phyloP scores from a whole-genome alignment of 2,888 invertebrate species.

The Pecten maximus region DNA sequence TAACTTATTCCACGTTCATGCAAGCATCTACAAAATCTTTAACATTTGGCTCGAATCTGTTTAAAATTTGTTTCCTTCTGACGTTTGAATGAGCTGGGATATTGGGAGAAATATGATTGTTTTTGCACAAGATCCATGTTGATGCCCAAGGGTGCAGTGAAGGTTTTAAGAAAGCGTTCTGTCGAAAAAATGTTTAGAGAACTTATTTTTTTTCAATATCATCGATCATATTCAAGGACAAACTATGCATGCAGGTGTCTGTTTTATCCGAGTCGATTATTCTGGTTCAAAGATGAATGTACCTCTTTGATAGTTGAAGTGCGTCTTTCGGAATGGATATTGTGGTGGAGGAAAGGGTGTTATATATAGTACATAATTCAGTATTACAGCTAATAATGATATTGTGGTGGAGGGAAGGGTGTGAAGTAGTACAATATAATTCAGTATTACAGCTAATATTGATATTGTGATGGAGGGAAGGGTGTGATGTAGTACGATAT shows the following conservation, averaged over 20 bases:
- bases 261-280: background rate
- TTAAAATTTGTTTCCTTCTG: background rate
- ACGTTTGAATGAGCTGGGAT: background rate
- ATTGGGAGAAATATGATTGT: background rate
- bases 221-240: background rate
- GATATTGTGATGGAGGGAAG: no score
- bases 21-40: background rate
- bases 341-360: no score
- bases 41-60: background rate
- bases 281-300: background rate
- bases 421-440: no score
- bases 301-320: background rate
- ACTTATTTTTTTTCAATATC: background rate
- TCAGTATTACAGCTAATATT: no score
- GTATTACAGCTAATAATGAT: no score
- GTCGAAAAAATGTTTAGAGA: background rate
- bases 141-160: background rate
- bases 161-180: background rate
- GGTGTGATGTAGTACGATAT: no score
- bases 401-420: no score
- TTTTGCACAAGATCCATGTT: background rate
- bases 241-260: background rate
- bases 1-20: no score
- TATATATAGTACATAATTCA: no score
- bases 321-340: background rate